A percentile compares a stretch with the other conserved stretches of the same genome.
Conservation (phyloP, 2,888 invertebrate genomes). For the Synanthedon tipuliformis region DNA sequence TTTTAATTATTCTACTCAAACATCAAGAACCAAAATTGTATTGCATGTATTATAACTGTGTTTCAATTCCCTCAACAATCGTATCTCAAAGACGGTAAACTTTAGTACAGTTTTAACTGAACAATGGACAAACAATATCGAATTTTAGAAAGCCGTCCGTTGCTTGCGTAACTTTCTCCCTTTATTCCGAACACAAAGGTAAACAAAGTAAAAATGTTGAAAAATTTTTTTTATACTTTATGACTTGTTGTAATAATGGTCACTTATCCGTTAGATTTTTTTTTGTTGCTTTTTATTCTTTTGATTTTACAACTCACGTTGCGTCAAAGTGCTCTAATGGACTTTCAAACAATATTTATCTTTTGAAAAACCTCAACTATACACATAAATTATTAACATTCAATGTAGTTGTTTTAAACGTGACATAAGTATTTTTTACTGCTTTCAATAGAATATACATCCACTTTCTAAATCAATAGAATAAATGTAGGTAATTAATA, state of each 20-base stretch:
- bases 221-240: constrained; percentile 26
- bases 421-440: no score
- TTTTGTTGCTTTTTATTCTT: constrained; percentile 4
- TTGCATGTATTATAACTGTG: no score
- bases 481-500: neutral
- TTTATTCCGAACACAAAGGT: constrained; percentile 56
- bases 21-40: no score
- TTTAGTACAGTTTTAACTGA: constrained; percentile 31
- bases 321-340: no score
- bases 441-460: neutral
- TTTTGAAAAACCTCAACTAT: no score
- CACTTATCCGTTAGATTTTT: constrained; percentile 15
- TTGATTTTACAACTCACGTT: neutral
- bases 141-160: constrained; percentile 61
- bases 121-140: constrained; percentile 43
- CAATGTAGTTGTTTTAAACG: neutral
- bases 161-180: constrained; percentile 62
- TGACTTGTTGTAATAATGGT: constrained; percentile 27
- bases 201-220: constrained; percentile 37
- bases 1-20: no score
- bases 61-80: neutral
- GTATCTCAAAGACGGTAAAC: constrained; percentile 17
- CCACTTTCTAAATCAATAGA: no score
- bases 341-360: no score
- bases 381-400: neutral